Percentiles rank a stretch among this genome's conserved stretches.
These are phyloP conservation scores for Dione vanillae DNA, from an alignment of 2,888 invertebrate species.

Conservation along the genomic window DNA sequence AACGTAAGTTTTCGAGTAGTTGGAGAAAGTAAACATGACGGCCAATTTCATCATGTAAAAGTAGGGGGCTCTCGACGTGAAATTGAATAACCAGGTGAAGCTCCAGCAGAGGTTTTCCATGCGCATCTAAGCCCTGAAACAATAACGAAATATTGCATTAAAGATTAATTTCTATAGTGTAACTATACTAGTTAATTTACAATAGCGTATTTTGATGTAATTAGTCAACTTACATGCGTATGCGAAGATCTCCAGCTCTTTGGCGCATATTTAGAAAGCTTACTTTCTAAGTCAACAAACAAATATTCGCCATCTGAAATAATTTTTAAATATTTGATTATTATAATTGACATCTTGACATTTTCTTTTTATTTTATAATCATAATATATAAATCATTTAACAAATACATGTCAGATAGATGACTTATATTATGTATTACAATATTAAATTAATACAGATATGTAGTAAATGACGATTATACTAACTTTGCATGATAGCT, in stretches of 20 bases:
- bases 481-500: slow-evolving; percentile 91
- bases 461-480: background rate
- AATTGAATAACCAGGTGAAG: slow-evolving; percentile 96
- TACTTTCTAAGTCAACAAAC: slow-evolving; percentile 97
- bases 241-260: slow-evolving; percentile 98
- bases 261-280: slow-evolving; percentile 97
- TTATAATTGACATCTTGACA: background rate
- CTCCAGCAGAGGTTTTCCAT: slow-evolving; percentile 94
- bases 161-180: background rate
- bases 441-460: background rate
- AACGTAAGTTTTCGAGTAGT: slow-evolving; percentile 93
- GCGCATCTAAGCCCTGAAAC: slow-evolving; percentile 93
- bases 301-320: slow-evolving; percentile 95
- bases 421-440: too few relatives aligned
- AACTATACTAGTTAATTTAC: background rate
- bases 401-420: too few relatives aligned
- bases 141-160: slow-evolving; percentile 46
- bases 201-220: background rate
- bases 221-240: slow-evolving; percentile 89
- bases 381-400: too few relatives aligned
- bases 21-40: slow-evolving; percentile 97
- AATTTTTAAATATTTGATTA: background rate
- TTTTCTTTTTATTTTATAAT: background rate
- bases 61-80: slow-evolving; percentile 95
- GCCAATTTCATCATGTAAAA: slow-evolving; percentile 95